These are phyloP conservation scores for Lagocephalus sceleratus DNA, from an alignment of 2,797 vertebrate species.

Conservation along the genomic window DNA sequence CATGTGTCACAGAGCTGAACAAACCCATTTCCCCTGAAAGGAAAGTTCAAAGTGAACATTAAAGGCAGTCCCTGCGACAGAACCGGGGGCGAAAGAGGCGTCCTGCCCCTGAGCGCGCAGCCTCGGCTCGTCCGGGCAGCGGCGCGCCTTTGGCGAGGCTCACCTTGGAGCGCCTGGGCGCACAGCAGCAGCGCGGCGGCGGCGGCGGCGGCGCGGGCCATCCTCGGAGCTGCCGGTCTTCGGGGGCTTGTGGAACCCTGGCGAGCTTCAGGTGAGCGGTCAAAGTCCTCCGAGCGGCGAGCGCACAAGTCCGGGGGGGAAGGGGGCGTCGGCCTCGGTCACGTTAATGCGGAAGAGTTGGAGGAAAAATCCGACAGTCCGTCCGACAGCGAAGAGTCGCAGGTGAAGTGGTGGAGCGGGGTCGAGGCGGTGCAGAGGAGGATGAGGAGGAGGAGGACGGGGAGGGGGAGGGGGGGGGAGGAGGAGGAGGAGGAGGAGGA, in stretches of 20 bases:
- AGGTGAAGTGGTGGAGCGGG: constrained; percentile 21
- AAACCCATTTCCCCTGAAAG: too few species aligned
- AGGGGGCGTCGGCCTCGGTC: too few species aligned
- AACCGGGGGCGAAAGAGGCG: too few species aligned
- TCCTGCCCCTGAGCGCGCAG: too few species aligned
- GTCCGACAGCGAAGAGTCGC: neutral
- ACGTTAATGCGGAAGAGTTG: neutral
- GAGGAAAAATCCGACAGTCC: constrained; percentile 40
- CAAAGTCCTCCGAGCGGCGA: neutral
- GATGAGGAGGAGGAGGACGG: too few species aligned
- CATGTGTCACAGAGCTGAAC: too few species aligned
- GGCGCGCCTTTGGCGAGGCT: neutral
- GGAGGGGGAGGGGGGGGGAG: too few species aligned
- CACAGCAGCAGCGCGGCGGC: constrained; percentile 11
- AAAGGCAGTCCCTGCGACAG: too few species aligned
- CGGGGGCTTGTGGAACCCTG: neutral
- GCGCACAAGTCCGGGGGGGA: neutral
- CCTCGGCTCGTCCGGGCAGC: too few species aligned
- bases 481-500: too few species aligned
- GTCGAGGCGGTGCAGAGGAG: too few species aligned
- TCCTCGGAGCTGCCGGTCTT: constrained; percentile 6
- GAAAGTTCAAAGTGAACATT: too few species aligned
- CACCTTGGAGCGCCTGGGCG: constrained; percentile 44
- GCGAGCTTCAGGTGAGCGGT: neutral
- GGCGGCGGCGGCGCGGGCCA: constrained; percentile 28